Evolutionary conservation across 92 coral and sea anemone species (phyloP).

Genomic region (Zoanthus solanderi): DNA sequence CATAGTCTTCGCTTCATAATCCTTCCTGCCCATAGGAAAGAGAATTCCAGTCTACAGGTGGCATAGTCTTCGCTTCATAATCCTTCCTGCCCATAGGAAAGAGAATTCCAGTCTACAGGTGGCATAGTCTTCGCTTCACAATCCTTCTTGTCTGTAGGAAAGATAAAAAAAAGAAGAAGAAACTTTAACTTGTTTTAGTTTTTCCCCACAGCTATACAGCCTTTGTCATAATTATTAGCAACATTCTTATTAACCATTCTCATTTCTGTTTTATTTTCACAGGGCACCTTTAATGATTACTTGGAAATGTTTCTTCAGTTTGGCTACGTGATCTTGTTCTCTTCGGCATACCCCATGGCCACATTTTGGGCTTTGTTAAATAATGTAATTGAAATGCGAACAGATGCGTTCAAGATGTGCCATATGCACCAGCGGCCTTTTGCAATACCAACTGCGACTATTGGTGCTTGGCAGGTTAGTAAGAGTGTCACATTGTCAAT

Average conservation of each 20-base stretch:
- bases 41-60: too few relatives aligned
- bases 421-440: slow-evolving; percentile 93
- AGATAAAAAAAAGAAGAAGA: too few relatives aligned
- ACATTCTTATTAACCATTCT: background rate
- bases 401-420: slow-evolving; percentile 97
- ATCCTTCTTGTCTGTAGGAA: too few relatives aligned
- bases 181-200: too few relatives aligned
- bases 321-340: slow-evolving; percentile 97
- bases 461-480: slow-evolving; percentile 99
- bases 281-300: slow-evolving; percentile 97
- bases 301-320: slow-evolving; percentile 98
- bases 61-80: too few relatives aligned
- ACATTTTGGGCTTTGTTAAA: slow-evolving; percentile 97
- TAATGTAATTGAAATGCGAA: slow-evolving; percentile 94
- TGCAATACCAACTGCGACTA: slow-evolving; percentile 83
- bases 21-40: too few relatives aligned
- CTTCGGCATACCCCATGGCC: slow-evolving; percentile 99
- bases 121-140: too few relatives aligned
- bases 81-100: too few relatives aligned
- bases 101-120: too few relatives aligned
- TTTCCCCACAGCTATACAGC: too few relatives aligned
- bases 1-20: too few relatives aligned
- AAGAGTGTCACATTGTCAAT: background rate
- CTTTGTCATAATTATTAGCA: too few relatives aligned
- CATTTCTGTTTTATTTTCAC: slow-evolving; percentile 1